These are phyloP conservation scores for Pangasius djambal DNA, from an alignment of 2,797 vertebrate species.

Conservation along the genomic window DNA sequence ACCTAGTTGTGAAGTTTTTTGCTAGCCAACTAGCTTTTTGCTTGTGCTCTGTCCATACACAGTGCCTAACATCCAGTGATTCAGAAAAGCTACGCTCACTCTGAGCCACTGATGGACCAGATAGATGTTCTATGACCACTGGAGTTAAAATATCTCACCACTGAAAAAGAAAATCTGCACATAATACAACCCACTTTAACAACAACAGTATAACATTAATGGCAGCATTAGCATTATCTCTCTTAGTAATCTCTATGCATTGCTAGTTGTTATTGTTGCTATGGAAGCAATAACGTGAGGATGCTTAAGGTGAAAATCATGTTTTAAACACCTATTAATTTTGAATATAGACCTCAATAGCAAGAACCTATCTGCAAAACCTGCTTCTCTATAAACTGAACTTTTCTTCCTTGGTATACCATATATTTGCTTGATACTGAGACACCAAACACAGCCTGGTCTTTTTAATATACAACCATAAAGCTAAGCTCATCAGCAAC, in stretches of 20 bases:
- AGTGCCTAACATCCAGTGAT: neutral
- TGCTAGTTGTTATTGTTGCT: neutral
- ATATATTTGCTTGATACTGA: neutral
- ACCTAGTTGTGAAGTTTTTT: neutral
- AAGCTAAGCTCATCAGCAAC: conserved; percentile 1
- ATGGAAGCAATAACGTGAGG: neutral
- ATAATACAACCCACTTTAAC: neutral
- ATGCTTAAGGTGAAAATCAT: neutral
- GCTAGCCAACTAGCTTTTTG: neutral
- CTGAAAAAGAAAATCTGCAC: neutral
- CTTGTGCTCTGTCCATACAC: neutral
- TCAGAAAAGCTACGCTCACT: neutral
- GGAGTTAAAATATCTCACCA: neutral
- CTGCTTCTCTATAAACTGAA: neutral
- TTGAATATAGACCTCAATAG: neutral
- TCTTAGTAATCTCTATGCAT: neutral
- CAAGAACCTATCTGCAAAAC: neutral
- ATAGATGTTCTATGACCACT: neutral
- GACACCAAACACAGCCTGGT: neutral
- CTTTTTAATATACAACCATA: neutral
- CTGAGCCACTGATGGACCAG: neutral
- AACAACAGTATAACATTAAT: neutral
- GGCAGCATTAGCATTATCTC: neutral
- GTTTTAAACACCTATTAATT: neutral
- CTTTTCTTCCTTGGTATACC: neutral